These are phyloP conservation scores for Arenaria interpres DNA, from an alignment of 2,113 vertebrate species.

Conservation along the genomic window DNA sequence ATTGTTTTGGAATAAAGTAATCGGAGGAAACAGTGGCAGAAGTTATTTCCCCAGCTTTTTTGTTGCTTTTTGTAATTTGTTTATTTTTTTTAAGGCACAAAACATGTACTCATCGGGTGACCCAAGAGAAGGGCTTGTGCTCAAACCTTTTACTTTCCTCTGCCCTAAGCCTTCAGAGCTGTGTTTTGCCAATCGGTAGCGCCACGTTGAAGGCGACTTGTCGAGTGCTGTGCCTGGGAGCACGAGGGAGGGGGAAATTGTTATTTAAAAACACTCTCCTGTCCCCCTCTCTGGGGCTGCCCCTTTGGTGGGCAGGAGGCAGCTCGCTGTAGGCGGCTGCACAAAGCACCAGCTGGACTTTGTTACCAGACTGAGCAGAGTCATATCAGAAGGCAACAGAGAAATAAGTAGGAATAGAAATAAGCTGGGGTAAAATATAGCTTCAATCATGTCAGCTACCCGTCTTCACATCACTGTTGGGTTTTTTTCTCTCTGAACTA, in stretches of 20 bases:
- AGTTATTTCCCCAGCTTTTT: background rate
- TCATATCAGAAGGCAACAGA: background rate
- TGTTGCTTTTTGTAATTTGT: accelerated
- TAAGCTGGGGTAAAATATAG: background rate
- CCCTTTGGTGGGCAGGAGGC: background rate
- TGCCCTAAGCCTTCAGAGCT: background rate
- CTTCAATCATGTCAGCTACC: background rate
- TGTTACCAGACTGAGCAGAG: background rate
- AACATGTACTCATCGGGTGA: accelerated
- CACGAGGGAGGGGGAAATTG: accelerated
- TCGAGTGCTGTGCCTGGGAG: accelerated
- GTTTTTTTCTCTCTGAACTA: background rate
- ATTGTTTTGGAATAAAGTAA: background rate
- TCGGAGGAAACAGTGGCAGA: accelerated
- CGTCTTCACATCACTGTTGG: background rate
- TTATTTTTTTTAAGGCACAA: background rate
- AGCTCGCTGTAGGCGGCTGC: background rate
- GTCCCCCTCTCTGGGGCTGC: background rate
- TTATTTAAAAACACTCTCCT: background rate
- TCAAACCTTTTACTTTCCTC: background rate
- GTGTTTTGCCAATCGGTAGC: accelerated
- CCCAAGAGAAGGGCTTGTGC: background rate
- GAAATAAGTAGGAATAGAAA: background rate
- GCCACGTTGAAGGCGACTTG: background rate
- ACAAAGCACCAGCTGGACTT: background rate